These are phyloP conservation scores for Takifugu flavidus DNA, from an alignment of 2,113 vertebrate genomes.

Conservation along the genomic window DNA sequence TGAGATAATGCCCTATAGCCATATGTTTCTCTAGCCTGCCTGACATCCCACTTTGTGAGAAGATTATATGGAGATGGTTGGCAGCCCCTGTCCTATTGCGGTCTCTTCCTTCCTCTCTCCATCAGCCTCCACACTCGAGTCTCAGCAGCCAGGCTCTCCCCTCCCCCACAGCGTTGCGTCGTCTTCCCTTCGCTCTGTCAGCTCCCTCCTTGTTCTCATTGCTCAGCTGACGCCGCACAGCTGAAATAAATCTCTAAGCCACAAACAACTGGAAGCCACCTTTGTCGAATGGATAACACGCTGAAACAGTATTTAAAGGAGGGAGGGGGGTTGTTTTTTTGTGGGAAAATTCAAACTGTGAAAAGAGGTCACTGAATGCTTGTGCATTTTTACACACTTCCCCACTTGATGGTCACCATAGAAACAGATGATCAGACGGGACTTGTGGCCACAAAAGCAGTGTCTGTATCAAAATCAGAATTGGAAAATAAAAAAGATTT, in stretches of 20 bases:
- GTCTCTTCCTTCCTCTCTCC: conserved; percentile 41
- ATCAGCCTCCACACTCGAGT: conserved; percentile 53
- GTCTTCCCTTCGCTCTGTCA: conserved; percentile 50
- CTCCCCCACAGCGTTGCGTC: background rate
- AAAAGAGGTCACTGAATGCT: conserved; percentile 59
- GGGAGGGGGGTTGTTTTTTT: conserved; percentile 42
- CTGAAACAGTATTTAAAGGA: conserved; percentile 32
- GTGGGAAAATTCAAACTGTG: conserved; percentile 55
- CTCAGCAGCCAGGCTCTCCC: conserved; percentile 47
- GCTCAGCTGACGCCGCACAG: conserved; percentile 25
- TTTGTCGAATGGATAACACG: conserved; percentile 27
- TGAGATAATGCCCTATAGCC: conserved; percentile 57
- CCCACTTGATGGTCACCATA: conserved; percentile 73
- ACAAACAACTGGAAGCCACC: conserved; percentile 47
- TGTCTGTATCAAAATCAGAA: conserved; percentile 39
- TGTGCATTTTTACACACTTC: conserved; percentile 50
- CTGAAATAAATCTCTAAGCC: conserved; percentile 35
- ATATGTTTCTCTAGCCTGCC: conserved; percentile 58
- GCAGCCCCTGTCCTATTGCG: conserved; percentile 43
- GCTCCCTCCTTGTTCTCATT: conserved; percentile 40
- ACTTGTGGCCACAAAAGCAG: conserved; percentile 49
- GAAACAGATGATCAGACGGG: conserved; percentile 69
- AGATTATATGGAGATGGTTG: conserved; percentile 48
- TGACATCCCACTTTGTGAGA: conserved; percentile 54
- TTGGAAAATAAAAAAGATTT: conserved; percentile 1